A percentile compares a stretch with the other conserved stretches of the same genome.
Conservation (phyloP, 2,888 invertebrate species). For the Drosophila flavopinicola region DNA sequence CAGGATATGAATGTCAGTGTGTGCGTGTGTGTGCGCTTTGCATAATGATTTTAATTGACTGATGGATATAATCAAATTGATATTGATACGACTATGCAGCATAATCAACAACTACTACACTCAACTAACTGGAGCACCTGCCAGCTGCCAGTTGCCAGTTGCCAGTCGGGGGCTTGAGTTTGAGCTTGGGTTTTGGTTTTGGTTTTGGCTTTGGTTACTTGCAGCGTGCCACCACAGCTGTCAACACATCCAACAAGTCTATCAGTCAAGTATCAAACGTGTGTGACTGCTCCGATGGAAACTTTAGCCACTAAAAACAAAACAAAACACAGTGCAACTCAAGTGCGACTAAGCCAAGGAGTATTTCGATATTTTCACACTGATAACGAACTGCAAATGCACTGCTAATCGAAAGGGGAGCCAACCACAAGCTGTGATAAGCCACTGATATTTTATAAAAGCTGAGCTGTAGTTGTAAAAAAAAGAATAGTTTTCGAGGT, state of each 20-base stretch:
- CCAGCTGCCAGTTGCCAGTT: conserved; percentile 4
- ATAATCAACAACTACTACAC: conserved; percentile 19
- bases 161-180: conserved; percentile 16
- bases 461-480: too few relatives aligned
- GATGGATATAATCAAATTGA: conserved; percentile 65
- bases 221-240: conserved; percentile 62
- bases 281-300: conserved; percentile 44
- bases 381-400: conserved; percentile 30
- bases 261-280: conserved; percentile 81
- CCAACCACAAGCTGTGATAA: background rate
- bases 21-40: conserved; percentile 50
- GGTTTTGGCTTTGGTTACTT: conserved; percentile 28
- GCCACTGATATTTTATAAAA: background rate
- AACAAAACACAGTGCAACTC: conserved; percentile 1
- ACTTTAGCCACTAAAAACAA: background rate
- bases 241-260: conserved; percentile 81
- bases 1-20: conserved; percentile 36
- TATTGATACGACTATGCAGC: conserved; percentile 38
- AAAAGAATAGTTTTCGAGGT: too few relatives aligned
- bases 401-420: conserved; percentile 5
- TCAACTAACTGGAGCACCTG: conserved; percentile 20
- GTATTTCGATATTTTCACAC: background rate
- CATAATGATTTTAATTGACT: conserved; percentile 72
- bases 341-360: conserved; percentile 22
- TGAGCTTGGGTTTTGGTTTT: conserved; percentile 14